Conservation (phyloP, 1,140 invertebrate genomes). For the Aphelinus atriplicis region DNA sequence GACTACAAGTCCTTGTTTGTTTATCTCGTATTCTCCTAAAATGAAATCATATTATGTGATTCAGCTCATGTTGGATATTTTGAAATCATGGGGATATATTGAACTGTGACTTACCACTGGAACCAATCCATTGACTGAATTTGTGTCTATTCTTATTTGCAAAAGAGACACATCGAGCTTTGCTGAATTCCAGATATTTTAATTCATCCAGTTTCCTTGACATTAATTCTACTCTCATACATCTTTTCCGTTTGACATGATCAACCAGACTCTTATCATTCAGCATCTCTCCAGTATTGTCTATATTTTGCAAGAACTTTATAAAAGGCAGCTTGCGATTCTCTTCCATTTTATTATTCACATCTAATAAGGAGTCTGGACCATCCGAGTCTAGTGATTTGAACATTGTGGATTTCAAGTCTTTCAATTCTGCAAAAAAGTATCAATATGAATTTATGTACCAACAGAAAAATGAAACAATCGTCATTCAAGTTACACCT, state of each 20-base stretch:
- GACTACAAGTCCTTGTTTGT: constrained; percentile 67
- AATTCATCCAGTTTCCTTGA: constrained; percentile 58
- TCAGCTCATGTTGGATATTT: constrained; percentile 18
- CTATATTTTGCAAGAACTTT: constrained; percentile 53
- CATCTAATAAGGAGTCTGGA: constrained; percentile 39
- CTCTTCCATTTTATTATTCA: constrained; percentile 40
- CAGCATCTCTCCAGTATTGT: constrained; percentile 61
- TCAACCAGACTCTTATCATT: constrained; percentile 52
- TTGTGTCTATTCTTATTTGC: constrained; percentile 64
- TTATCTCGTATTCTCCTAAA: constrained; percentile 65
- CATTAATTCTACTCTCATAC: constrained; percentile 59
- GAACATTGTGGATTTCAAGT: constrained; percentile 52
- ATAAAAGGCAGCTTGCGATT: constrained; percentile 46
- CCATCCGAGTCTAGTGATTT: constrained; percentile 50
- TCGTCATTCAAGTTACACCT: constrained; percentile 7
- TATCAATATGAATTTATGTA: constrained; percentile 1
- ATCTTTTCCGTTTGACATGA: constrained; percentile 58
- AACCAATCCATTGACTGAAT: constrained; percentile 66
- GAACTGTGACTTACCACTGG: constrained; percentile 47
- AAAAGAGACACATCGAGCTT: constrained; percentile 67
- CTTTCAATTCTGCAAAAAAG: constrained; percentile 53
- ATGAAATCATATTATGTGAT: constrained; percentile 39
- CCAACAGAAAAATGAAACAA: not conserved
- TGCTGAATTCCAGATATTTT: constrained; percentile 63
- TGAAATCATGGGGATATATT: constrained; percentile 1